Conservation (phyloP, 2,113 vertebrate genomes). For the Cavia aperea region DNA sequence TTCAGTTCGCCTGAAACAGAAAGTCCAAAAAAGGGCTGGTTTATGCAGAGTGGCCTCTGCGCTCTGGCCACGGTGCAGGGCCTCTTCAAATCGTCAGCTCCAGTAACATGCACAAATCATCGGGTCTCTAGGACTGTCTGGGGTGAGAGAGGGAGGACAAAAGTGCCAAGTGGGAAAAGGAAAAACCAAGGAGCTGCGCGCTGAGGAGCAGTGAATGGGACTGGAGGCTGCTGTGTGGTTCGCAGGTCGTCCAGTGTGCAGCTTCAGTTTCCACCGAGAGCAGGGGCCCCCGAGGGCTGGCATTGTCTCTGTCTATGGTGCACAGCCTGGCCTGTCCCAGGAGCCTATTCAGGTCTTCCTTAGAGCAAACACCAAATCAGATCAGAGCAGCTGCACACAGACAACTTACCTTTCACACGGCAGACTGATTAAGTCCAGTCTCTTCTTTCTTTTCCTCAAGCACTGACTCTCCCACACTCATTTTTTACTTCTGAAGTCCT, state of each 20-base stretch:
- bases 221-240: neutral
- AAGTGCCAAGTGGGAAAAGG: neutral
- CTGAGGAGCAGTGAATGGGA: neutral
- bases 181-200: neutral
- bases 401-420: neutral
- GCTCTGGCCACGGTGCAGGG: conserved; percentile 28
- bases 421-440: neutral
- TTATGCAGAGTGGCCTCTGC: conserved; percentile 37
- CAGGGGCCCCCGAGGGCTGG: neutral
- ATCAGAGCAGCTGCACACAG: neutral
- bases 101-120: neutral
- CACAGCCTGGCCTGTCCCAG: neutral
- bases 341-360: neutral
- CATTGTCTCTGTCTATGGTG: neutral
- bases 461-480: neutral
- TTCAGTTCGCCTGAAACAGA: neutral
- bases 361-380: neutral
- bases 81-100: neutral
- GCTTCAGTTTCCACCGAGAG: neutral
- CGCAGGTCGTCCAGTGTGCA: neutral
- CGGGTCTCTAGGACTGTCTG: neutral
- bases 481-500: neutral
- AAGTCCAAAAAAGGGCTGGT: conserved; percentile 53
- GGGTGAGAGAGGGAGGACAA: neutral
- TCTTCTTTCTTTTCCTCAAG: neutral